Evolutionary conservation across 2,797 vertebrate genomes (phyloP), one percentile per base, ranked within the genome.

Genomic region (Cossypha niveicapilla): DNA sequence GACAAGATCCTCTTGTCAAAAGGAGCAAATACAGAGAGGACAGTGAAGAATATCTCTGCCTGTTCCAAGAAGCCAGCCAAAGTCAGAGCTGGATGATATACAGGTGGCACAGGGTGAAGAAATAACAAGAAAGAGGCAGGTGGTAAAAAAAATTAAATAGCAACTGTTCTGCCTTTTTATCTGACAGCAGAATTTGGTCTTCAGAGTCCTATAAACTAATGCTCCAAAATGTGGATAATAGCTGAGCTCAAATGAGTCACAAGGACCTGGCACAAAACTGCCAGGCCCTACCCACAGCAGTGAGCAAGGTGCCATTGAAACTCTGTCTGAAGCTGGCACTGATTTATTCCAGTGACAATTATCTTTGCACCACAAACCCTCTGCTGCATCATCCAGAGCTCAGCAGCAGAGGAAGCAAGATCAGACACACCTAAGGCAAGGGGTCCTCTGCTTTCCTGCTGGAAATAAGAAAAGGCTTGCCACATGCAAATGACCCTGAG

Each of bases 241-340:
- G 51, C 35, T 53, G 80, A 88, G 44, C 44, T 65, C n/a, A 68
- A 60, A 91, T 85, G 74, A 90, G 85, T 87, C 73, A 87, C 54
- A 73, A 76, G 60, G 63, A 87, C 32, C 30, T 65, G 84, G 67
- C 66, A 88, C 73, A 76, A n/a, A 73, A 39, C 54, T 47, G 25
- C 45, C 24, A 22, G 50, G 50, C 53, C 30, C 14, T 63, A 16
- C 45, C 51, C 61, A 37, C 28, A 58, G 56, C 77, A 42, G 58
- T 25, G 10, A 77, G 57, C 32, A 86, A 56, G 44, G 66, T 41
- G 30, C 48, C 71, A 34, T 48, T 84, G 80, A 70, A 78, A 34
- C 13, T 41, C 25, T 24, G 18, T 50, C 51, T 51, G 24, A 66
- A 62, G 16, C 62, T 81, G 73, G 30, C 7, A 0, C 2, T 51